Base-by-base conservation (phyloP, 2,113 vertebrate genomes). In the Empidonax traillii region DNA sequence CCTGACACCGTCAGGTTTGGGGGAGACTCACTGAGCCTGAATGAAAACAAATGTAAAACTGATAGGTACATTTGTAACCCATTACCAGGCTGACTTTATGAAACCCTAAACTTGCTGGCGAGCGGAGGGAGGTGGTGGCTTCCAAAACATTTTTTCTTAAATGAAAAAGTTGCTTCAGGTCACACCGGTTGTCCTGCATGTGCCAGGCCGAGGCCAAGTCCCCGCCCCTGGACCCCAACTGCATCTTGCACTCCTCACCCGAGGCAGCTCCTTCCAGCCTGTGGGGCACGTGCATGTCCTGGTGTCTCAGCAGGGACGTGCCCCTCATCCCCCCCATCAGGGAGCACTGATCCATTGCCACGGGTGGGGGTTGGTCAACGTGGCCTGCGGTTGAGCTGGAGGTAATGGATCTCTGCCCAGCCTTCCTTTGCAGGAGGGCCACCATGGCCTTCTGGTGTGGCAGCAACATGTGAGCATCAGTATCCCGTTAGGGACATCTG, bases 41-140 rank as follows among this genome's bases (percentile, higher is more conserved):
- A 96, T 96, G 89, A 77, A 96, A 97, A 97, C 96, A 96, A 97
- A 97, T 96, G 94, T 87, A 92, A 94, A 96, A 73, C 97, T 78
- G 92, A 96, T 91, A 93, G 94, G 93, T 94, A 94, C 97, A 97
- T 97, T 97, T 97, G 97, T 96, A 97, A 97, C 72, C 89, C 84
- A 97, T 97, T 96, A 97, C 94, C 87, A 35, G 92, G 71, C 52
- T 5, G 76, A 81, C 95, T 97, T 92, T 92, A 92, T 95, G 96
- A 97, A 97, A 97, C 91, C 85, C 89, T 92, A 95, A 94, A 94
- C 94, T 79, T 10, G 59, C 87, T 94, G 96, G 96, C 56, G 30
- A 55, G 77, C 19, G 43, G 76, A 90, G 33, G 52, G 92, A 94
- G 88, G 74, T 47, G 88, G 85, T 4, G 12, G 78, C 92, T 95